Conservation (phyloP, 1,140 invertebrate genomes). For the Neodiprion pinetum region DNA sequence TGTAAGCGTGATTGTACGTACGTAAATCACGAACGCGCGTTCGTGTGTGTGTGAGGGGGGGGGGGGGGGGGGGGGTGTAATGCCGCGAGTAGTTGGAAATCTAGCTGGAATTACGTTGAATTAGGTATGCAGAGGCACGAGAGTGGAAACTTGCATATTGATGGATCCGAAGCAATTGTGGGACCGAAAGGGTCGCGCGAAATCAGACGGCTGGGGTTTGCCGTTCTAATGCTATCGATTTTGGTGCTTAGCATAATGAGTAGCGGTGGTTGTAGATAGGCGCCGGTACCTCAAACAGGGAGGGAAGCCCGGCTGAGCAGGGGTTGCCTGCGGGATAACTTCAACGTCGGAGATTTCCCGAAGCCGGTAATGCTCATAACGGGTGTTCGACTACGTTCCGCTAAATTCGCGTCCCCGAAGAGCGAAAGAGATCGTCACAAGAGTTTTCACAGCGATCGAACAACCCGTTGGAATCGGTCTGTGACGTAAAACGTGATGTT, state of each 20-base stretch:
- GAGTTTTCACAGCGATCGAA: no score
- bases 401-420: no score
- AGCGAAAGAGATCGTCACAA: no score
- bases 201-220: constrained; percentile 30
- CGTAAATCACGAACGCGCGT: no score
- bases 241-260: constrained; percentile 58
- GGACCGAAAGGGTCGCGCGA: constrained; percentile 39
- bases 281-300: background rate
- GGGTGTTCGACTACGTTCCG: no score
- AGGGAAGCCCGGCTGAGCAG: background rate
- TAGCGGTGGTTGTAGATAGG: background rate
- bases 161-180: constrained; percentile 42
- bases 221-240: constrained; percentile 54
- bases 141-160: constrained; percentile 44
- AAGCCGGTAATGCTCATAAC: no score
- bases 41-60: no score
- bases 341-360: no score
- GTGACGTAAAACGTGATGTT: no score
- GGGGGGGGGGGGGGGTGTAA: background rate
- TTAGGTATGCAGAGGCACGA: constrained; percentile 7
- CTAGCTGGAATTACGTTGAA: constrained; percentile 2
- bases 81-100: background rate
- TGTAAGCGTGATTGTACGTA: background rate
- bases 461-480: no score
- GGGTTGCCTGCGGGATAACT: no score